Evolutionary conservation across 2,113 vertebrate species (phyloP), one percentile per base, ranked within the genome.

Genomic region (Carassius auratus): DNA sequence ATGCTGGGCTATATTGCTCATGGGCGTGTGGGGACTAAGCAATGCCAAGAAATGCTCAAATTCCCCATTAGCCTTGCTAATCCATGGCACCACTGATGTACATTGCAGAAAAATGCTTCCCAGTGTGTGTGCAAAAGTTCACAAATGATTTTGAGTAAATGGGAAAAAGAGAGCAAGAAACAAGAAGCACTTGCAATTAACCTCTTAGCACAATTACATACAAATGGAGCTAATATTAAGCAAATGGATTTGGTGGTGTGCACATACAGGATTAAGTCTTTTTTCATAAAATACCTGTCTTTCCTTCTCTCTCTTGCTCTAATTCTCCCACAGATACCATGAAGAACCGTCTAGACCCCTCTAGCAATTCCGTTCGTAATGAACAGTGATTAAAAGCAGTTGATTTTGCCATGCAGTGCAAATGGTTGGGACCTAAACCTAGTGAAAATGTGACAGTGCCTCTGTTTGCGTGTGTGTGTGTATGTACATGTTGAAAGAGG

Each of bases 41-140:
- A 45, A 6, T 68, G 80, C 75, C 87, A 88, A 86, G n/a, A 83
- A 75, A 81, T 66, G 55, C 73, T 85, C 64, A 79, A 48, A 57
- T 64, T 64, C 7, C 8, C 62, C 66, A 86, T 79, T 71, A 74
- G 80, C 64, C 64, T 83, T 62, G 21, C 55, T 83, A 38, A 55
- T 77, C 80, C 45, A 55, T 21, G 23, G 15, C 81, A 78, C 68
- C 76, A 33, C 57, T 83, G 62, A 19, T 15, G 42, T 48, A 66
- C 30, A 48, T 7, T n/a, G 36, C 26, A 82, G 5, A 76, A 36
- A 36, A 45, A 17, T 57, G 45, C 12, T 26, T 71, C 21, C 42
- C 26, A 38, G 15, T 84, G 23, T 19, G 59, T 10, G 36, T 62
- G 8, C 1, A 12, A 62, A 21, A 2, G n/a, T 14, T 64, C 17